Evolutionary conservation across 2,888 invertebrate genomes (phyloP), one percentile per base, ranked within the genome.

Genomic region (Ophonus ardosiacus): DNA sequence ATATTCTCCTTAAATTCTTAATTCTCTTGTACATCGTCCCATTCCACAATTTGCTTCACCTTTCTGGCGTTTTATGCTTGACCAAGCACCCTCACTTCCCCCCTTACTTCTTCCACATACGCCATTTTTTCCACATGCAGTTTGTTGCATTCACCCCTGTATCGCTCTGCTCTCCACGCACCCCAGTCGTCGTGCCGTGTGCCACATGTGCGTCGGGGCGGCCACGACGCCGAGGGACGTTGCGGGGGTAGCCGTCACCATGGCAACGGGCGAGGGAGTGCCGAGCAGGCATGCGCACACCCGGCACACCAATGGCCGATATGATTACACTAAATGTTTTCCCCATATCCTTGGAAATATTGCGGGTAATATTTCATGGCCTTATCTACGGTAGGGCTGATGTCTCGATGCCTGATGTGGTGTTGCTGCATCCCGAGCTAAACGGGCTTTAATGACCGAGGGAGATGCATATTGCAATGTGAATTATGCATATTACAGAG

Each of bases 221-320:
- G 24, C 24, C 7, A 31, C 31, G 31, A 31, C 31, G 59, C 8
- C 59, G 18, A 17, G 17, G 59, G 59, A 17, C 63, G 63, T 18
- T 21, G 63, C 63, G 10, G 21, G 24, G 31, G 38, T 13, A 15
- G 63, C 7, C 68, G 87, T 88, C 86, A 87, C 84, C 87, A 86
- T 85, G 87, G 87, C 86, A 86, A 88, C 87, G 86, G 13, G 63
- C 85, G 87, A 88, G 88, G 88, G 88, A 88, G 88, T 88, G 88
- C 86, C 81, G 24, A n/a, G 85, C 83, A 85, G 86, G 88, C 88
- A 86, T 86, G 88, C 88, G 88, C 86, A 82, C 59, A 17, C 18
- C 18, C 31, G 68, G 24, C 8, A 7, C n/a, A 7, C 56, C 31
- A 65, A 81, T 81, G 81, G 81, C 81, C 81, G 81, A 81, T 81